Base-by-base conservation (phyloP, 2,113 vertebrate genomes). In the Nicator chloris region DNA sequence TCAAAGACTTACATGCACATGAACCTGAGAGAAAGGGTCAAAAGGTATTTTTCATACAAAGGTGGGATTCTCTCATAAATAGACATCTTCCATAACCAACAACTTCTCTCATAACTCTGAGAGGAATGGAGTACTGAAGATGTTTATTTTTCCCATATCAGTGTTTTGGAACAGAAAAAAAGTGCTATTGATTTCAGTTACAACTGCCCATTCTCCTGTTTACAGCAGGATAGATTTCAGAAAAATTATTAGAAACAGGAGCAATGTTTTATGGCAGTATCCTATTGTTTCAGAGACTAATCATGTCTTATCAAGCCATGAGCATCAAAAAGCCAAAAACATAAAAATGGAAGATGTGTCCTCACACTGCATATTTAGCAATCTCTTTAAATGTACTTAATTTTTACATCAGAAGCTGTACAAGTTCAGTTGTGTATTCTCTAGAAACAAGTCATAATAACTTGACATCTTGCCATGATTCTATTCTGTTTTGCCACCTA, bases 381-480 rank as follows among this genome's bases (percentile, higher is more conserved):
- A 63, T 63, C 82, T 82, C 61, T 82, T 89, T 71, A 91, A 60
- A 45, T 26, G 23, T 44, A 37, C 35, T 92, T 78, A 24, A 59
- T 86, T 89, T 94, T 82, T 76, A 65, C 26, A 83, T n/a, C 31
- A 24, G 7, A 45, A 42, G 53, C 63, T 22, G 2, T 57, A 40
- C 19, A 20, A 11, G 16, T 69, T 84, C 83, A 49, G 28, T 37
- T 82, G 57, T 33, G 23, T 64, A 33, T 42, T 80, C 66, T 69
- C 75, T 45, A 54, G 64, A 88, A 94, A 54, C 51, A 97, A 92
- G 68, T 75, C 76, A 81, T 86, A 77, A 72, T 82, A 80, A 77
- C 50, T 71, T 89, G 90, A 86, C 78, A 95, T 63, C 47, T 90
- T 0, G 0, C 70, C 61, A 24, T 11, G 33, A 56, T 49, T 66